phyloP scores from a whole-genome alignment of 2,797 vertebrate genomes.

The Muraenolepis orangiensis region DNA sequence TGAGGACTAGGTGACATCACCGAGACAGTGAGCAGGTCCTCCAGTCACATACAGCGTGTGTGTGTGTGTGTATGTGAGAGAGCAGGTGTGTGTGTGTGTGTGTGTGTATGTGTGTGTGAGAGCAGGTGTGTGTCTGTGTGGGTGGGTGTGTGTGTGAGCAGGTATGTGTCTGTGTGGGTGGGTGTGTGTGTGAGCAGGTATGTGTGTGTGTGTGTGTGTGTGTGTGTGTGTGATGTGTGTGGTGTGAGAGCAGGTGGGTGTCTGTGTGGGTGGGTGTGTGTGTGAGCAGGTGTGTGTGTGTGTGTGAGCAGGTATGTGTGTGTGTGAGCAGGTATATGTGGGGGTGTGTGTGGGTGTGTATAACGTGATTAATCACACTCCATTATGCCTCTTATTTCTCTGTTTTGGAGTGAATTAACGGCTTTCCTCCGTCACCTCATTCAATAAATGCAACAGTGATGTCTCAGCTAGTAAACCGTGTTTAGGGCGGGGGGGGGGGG shows the following conservation, averaged over 20 bases:
- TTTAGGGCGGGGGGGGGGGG: slow-evolving; percentile 13
- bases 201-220: slow-evolving; percentile 19
- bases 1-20: neutral
- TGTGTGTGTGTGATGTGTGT: slow-evolving; percentile 30
- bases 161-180: neutral
- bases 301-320: slow-evolving; percentile 13
- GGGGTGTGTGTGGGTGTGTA: slow-evolving; percentile 33
- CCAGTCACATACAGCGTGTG: slow-evolving; percentile 32
- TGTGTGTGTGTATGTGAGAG: neutral
- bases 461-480: neutral
- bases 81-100: neutral
- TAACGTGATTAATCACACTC: slow-evolving; percentile 64
- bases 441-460: slow-evolving; percentile 42
- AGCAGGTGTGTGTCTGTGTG: slow-evolving; percentile 4
- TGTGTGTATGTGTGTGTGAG: slow-evolving; percentile 17
- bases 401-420: slow-evolving; percentile 59
- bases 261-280: neutral
- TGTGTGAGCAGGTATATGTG: slow-evolving; percentile 4
- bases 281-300: neutral
- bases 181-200: neutral
- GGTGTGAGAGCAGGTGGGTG: slow-evolving; percentile 10
- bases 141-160: slow-evolving; percentile 36
- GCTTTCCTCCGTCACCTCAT: slow-evolving; percentile 40
- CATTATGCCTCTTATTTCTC: slow-evolving; percentile 59
- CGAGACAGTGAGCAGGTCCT: slow-evolving; percentile 17